Evolutionary conservation across 2,888 invertebrate genomes (phyloP).

Genomic region (Drosophila putrida): DNA sequence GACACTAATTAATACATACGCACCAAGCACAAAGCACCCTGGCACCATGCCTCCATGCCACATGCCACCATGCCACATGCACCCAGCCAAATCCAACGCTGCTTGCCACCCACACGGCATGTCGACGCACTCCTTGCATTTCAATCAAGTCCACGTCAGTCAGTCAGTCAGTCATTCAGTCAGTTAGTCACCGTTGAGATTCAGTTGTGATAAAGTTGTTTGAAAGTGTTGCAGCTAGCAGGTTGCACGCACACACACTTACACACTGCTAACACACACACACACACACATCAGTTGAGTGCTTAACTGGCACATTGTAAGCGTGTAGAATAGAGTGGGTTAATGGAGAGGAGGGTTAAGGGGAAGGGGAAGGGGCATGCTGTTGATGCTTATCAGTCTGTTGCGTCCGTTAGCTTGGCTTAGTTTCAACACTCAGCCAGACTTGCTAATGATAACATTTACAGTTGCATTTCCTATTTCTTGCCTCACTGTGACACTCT

Average conservation of each 20-base stretch:
- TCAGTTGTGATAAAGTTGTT: conserved; percentile 79
- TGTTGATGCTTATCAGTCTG: conserved; percentile 73
- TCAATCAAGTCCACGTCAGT: conserved; percentile 75
- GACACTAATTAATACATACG: conserved; percentile 83
- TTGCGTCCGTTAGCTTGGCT: conserved; percentile 71
- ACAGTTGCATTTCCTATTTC: conserved; percentile 67
- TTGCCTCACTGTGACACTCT: not conserved
- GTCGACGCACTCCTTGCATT: conserved; percentile 75
- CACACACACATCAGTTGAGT: conserved; percentile 46
- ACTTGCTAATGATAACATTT: conserved; percentile 57
- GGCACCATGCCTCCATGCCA: conserved; percentile 17
- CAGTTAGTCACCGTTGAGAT: conserved; percentile 64
- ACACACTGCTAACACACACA: conserved; percentile 35
- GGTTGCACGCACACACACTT: conserved; percentile 33
- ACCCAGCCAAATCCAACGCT: conserved; percentile 7
- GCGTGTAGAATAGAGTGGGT: no score
- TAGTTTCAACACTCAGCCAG: conserved; percentile 66
- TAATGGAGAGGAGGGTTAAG: no score
- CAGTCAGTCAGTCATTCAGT: conserved; percentile 24
- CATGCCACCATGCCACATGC: conserved; percentile 4
- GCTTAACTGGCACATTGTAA: conserved; percentile 69
- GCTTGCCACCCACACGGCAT: conserved; percentile 72
- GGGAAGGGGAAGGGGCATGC: conserved; percentile 30
- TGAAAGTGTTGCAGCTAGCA: conserved; percentile 74
- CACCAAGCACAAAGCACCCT: conserved; percentile 45